phyloP scores from a whole-genome alignment of 2,113 vertebrate genomes.

The Axis porcinus region DNA sequence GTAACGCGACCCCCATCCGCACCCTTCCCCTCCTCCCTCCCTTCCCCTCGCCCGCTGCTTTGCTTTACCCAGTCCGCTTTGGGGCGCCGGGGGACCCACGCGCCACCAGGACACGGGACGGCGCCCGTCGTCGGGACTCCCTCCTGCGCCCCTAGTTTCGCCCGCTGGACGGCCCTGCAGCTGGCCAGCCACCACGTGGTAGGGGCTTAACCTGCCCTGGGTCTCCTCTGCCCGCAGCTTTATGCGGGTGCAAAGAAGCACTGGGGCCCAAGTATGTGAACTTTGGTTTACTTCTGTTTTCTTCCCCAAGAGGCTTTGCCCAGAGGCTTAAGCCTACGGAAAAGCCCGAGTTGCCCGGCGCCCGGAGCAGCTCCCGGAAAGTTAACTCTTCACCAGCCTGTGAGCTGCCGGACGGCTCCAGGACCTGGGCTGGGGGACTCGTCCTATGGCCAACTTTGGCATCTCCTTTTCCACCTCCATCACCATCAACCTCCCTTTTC shows the following conservation, averaged over 20 bases:
- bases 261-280: neutral
- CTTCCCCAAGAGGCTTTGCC: neutral
- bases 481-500: neutral
- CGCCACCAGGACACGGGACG: neutral
- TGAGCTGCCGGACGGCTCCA: neutral
- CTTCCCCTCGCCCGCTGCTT: neutral
- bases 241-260: neutral
- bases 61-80: neutral
- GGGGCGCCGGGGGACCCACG: neutral
- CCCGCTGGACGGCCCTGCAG: neutral
- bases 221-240: neutral
- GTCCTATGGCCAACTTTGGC: neutral
- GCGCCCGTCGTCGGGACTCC: neutral
- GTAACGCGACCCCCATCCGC: constrained; percentile 70
- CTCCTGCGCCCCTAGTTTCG: too few species aligned
- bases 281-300: neutral
- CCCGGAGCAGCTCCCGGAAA: neutral
- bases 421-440: neutral
- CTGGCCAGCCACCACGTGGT: constrained; percentile 27
- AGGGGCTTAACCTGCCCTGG: neutral
- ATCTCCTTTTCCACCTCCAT: neutral
- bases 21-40: neutral
- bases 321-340: neutral
- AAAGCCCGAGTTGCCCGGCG: neutral
- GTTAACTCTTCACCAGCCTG: neutral